Percentiles rank a stretch among this genome's conserved stretches.
These are phyloP conservation scores for Paralvinella palmiformis DNA, from an alignment of 1,140 invertebrate genomes.

Conservation along the genomic window DNA sequence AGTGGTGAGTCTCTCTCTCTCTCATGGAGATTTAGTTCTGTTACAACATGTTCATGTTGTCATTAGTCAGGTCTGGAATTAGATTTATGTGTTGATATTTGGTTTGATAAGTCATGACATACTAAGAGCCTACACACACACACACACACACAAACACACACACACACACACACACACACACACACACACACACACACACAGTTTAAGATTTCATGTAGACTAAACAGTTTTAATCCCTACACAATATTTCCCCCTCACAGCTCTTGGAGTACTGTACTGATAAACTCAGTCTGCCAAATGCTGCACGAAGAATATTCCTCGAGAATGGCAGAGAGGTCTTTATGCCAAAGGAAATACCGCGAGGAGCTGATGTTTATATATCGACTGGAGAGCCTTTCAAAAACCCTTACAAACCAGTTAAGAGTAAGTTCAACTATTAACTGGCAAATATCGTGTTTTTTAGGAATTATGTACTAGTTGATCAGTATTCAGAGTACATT, in stretches of 20 bases:
- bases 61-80: not conserved
- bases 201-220: not conserved
- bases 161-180: not conserved
- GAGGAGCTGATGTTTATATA: slow-evolving; percentile 40
- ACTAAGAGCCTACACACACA: not conserved
- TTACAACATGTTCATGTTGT: not conserved
- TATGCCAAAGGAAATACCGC: slow-evolving; percentile 34
- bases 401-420: slow-evolving; percentile 35
- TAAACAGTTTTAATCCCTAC: not conserved
- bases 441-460: too few relatives aligned
- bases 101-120: not conserved
- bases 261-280: slow-evolving; percentile 47
- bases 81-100: not conserved
- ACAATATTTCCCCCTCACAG: slow-evolving; percentile 20
- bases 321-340: slow-evolving; percentile 45
- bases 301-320: slow-evolving; percentile 46
- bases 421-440: slow-evolving; percentile 32
- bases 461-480: too few relatives aligned
- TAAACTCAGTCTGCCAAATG: slow-evolving; percentile 42
- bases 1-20: slow-evolving; percentile 27
- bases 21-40: not conserved
- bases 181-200: not conserved
- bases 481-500: too few relatives aligned
- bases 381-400: slow-evolving; percentile 49
- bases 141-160: not conserved